phyloP scores from a whole-genome alignment of 53 echinoderm and acorn worm genomes.

The Paelopatides confundens region DNA sequence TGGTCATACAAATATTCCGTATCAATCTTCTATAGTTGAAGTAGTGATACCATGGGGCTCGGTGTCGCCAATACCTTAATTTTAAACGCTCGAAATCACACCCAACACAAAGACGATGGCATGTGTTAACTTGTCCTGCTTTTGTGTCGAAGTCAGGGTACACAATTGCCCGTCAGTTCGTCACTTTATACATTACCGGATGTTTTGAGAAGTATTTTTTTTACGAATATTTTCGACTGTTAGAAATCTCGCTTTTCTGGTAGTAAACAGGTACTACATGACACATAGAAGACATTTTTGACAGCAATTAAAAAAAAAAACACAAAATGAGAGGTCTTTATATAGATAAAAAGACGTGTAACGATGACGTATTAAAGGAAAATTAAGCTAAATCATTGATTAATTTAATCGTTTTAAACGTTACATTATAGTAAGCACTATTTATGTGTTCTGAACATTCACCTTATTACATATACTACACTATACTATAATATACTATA shows the following conservation, averaged over 20 bases:
- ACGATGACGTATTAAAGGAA: no score
- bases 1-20: constrained; percentile 14
- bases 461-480: no score
- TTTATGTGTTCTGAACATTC: no score
- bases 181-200: constrained; percentile 25
- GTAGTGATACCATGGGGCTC: constrained; percentile 8
- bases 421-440: no score
- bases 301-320: background rate
- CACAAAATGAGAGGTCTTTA: background rate
- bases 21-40: background rate
- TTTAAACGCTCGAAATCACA: constrained; percentile 16
- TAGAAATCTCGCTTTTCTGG: constrained; percentile 17
- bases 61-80: constrained; percentile 39
- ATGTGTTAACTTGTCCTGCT: constrained; percentile 17
- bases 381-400: no score
- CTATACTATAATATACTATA: no score
- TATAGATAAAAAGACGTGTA: no score
- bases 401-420: no score
- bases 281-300: background rate
- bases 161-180: constrained; percentile 32
- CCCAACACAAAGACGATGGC: constrained; percentile 14
- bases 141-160: constrained; percentile 23
- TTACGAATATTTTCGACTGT: constrained; percentile 19
- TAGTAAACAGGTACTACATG: constrained; percentile 15
- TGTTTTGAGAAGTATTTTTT: constrained; percentile 30